Percentiles rank a stretch among this genome's conserved stretches.
phyloP scores from a whole-genome alignment of 2,797 vertebrate species.

The Notoglanidium macrostoma region DNA sequence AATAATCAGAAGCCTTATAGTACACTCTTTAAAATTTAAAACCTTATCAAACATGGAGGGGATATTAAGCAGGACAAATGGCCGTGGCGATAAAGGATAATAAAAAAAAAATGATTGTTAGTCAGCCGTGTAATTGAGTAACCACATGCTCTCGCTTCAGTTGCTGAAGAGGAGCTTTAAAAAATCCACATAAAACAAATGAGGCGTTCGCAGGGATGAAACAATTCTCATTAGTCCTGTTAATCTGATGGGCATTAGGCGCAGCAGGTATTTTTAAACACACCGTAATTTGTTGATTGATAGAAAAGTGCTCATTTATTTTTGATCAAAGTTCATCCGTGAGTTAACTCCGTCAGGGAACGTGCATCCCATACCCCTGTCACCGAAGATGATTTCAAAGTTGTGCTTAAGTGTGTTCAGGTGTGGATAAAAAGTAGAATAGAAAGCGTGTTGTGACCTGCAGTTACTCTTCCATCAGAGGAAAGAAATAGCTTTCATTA shows the following conservation, averaged over 20 bases:
- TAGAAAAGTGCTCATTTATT: slow-evolving; percentile 27
- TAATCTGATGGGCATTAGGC: slow-evolving; percentile 68
- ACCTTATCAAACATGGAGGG: slow-evolving; percentile 6
- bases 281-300: slow-evolving; percentile 69
- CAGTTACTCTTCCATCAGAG: slow-evolving; percentile 37
- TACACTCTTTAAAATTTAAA: slow-evolving; percentile 6
- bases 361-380: not conserved
- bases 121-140: slow-evolving; percentile 57
- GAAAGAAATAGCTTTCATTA: slow-evolving; percentile 42
- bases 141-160: slow-evolving; percentile 65
- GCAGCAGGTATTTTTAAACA: slow-evolving; percentile 66
- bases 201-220: slow-evolving; percentile 64
- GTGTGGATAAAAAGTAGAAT: slow-evolving; percentile 28
- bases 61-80: slow-evolving; percentile 50
- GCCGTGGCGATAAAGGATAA: slow-evolving; percentile 49
- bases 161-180: slow-evolving; percentile 63
- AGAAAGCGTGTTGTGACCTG: slow-evolving; percentile 34
- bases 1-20: slow-evolving; percentile 18
- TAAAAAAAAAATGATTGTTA: slow-evolving; percentile 43
- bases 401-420: slow-evolving; percentile 32
- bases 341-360: not conserved
- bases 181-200: slow-evolving; percentile 65
- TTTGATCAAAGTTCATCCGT: slow-evolving; percentile 34
- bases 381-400: not conserved
- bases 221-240: slow-evolving; percentile 70